Evolutionary conservation across 2,797 vertebrate genomes (phyloP).

Genomic region (Microtus agrestis): DNA sequence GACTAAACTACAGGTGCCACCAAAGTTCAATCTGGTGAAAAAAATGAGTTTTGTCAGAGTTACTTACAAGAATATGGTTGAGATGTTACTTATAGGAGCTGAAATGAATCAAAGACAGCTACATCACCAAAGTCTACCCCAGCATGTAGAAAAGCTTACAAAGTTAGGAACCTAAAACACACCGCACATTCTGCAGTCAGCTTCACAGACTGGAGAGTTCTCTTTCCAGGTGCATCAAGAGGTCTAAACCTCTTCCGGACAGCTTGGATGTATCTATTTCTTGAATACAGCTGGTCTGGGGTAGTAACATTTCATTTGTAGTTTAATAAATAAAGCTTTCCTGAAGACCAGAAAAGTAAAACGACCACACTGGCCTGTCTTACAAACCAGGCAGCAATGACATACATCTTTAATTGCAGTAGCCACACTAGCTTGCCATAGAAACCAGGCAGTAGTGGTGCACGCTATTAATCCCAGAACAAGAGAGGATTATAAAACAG

Average conservation of each 20-base stretch:
- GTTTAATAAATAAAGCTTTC: no score
- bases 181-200: neutral
- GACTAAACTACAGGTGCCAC: neutral
- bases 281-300: neutral
- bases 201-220: neutral
- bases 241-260: neutral
- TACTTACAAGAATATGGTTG: neutral
- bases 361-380: no score
- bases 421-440: no score
- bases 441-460: no score
- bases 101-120: neutral
- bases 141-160: neutral
- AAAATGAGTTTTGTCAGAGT: neutral
- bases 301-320: no score
- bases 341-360: no score
- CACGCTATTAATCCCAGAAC: no score
- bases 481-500: no score
- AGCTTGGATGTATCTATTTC: neutral
- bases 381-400: no score
- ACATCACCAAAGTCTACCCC: neutral
- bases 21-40: neutral
- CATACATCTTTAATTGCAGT: no score
- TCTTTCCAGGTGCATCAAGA: neutral
- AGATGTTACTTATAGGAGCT: neutral
- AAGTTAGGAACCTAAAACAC: neutral